Conservation (phyloP, 2,888 invertebrate species). For the Achlya flavicornis region DNA sequence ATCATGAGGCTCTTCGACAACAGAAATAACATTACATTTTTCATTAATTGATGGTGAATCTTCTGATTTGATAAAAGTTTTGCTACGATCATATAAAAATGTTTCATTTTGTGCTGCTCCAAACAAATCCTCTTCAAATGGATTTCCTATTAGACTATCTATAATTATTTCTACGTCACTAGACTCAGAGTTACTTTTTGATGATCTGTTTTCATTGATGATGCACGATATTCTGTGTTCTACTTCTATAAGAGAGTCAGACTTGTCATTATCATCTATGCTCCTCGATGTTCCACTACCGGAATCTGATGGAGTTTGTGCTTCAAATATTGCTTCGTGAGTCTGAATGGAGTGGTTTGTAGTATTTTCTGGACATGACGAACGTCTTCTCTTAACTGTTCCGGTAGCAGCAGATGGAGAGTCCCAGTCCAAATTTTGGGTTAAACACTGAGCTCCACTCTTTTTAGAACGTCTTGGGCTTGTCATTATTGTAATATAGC, state of each 20-base stretch:
- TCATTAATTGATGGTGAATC: slow-evolving; percentile 46
- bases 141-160: slow-evolving; percentile 65
- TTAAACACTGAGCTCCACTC: slow-evolving; percentile 65
- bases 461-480: slow-evolving; percentile 80
- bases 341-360: slow-evolving; percentile 42
- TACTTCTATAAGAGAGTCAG: slow-evolving; percentile 70
- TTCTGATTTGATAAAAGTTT: slow-evolving; percentile 66
- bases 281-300: slow-evolving; percentile 73
- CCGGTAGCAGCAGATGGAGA: slow-evolving; percentile 88
- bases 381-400: slow-evolving; percentile 87
- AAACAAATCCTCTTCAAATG: slow-evolving; percentile 52
- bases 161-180: slow-evolving; percentile 75
- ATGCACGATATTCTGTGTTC: slow-evolving; percentile 79
- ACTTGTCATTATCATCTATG: slow-evolving; percentile 64
- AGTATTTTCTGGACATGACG: slow-evolving; percentile 78
- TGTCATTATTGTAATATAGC: slow-evolving; percentile 73
- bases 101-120: slow-evolving; percentile 54
- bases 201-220: slow-evolving; percentile 78
- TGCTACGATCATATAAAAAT: slow-evolving; percentile 58
- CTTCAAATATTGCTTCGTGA: slow-evolving; percentile 68
- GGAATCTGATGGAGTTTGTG: slow-evolving; percentile 72
- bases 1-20: slow-evolving; percentile 46
- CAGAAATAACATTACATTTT: slow-evolving; percentile 42
- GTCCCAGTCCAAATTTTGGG: slow-evolving; percentile 87
- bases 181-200: slow-evolving; percentile 75